phyloP scores from a whole-genome alignment of 1,140 invertebrate species.

The Mactra quadrangularis region DNA sequence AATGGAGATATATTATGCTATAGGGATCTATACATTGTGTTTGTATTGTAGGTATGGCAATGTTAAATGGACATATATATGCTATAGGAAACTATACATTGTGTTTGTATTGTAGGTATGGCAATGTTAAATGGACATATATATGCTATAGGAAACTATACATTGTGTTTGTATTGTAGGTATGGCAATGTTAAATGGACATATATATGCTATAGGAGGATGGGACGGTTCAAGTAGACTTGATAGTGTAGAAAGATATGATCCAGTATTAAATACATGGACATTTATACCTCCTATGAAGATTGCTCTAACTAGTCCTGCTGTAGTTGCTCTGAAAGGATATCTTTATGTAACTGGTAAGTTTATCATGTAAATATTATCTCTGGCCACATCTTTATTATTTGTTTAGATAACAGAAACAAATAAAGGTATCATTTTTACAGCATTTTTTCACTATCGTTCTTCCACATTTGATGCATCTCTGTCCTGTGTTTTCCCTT shows the following conservation, averaged over 20 bases:
- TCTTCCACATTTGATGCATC: no score
- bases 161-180: no score
- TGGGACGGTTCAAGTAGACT: constrained; percentile 91
- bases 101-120: no score
- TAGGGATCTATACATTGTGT: no score
- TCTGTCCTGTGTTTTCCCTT: no score
- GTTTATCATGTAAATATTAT: neutral
- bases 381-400: no score
- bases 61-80: constrained; percentile 88
- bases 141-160: constrained; percentile 92
- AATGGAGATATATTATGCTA: no score
- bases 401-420: no score
- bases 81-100: no score
- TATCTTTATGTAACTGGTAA: constrained; percentile 84
- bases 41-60: constrained; percentile 88
- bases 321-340: constrained; percentile 84
- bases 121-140: constrained; percentile 88
- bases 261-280: constrained; percentile 92
- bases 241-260: constrained; percentile 92
- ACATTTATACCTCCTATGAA: constrained; percentile 90
- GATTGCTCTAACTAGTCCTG: constrained; percentile 85
- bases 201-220: constrained; percentile 91
- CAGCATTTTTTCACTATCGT: no score
- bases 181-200: constrained; percentile 87
- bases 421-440: no score